phyloP scores from a whole-genome alignment of 1,140 invertebrate genomes.

The Bombus confusus region DNA sequence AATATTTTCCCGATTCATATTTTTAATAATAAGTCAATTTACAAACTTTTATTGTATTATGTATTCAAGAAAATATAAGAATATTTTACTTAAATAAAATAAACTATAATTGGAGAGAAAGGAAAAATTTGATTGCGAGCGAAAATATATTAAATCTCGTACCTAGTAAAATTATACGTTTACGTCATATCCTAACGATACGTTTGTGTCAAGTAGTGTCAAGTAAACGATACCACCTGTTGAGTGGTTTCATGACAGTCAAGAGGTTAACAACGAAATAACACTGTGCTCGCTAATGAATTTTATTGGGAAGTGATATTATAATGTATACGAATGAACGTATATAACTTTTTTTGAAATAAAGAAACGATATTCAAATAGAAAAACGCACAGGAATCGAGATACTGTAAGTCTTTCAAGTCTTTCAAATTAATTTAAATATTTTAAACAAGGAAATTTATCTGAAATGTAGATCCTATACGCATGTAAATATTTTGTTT shows the following conservation, averaged over 20 bases:
- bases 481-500: not conserved
- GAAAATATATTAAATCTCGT: too few species aligned
- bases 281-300: not conserved
- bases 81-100: too few species aligned
- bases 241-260: not conserved
- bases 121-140: too few species aligned
- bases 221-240: too few species aligned
- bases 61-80: too few species aligned
- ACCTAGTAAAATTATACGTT: too few species aligned
- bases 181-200: too few species aligned
- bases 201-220: too few species aligned
- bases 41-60: too few species aligned
- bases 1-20: slow-evolving; percentile 22
- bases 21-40: not conserved
- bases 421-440: not conserved
- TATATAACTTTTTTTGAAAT: not conserved
- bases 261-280: not conserved
- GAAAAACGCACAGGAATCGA: not conserved
- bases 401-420: not conserved
- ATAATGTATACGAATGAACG: not conserved
- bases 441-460: not conserved
- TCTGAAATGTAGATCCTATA: too few species aligned
- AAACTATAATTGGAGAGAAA: too few species aligned
- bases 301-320: not conserved
- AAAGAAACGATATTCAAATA: not conserved